Percentiles rank a stretch among this genome's conserved stretches.
Conservation (phyloP, 2,797 vertebrate genomes). For the Buceros bicornis region DNA sequence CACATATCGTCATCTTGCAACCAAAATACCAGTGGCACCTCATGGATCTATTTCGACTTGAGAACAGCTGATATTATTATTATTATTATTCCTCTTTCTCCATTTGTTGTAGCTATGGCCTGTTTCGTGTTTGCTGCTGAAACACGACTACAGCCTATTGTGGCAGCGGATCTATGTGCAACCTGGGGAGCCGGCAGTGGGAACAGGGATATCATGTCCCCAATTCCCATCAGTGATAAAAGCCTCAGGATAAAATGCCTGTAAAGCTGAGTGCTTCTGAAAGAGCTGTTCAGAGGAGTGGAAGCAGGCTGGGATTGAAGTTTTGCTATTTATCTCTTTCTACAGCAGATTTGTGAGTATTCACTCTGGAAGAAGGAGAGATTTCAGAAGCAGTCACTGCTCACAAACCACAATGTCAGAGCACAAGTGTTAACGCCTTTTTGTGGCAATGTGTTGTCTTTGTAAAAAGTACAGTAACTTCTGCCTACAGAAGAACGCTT, state of each 20-base stretch:
- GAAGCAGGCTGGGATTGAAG: slow-evolving; percentile 13
- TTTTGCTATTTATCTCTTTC: slow-evolving; percentile 25
- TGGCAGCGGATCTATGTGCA: neutral
- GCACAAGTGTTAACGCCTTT: neutral
- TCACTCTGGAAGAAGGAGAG: neutral
- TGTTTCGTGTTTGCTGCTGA: neutral
- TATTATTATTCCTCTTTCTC: neutral
- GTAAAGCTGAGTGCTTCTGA: neutral
- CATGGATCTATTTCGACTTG: neutral
- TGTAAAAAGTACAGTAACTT: neutral
- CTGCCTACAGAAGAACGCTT: neutral
- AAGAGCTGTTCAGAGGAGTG: neutral
- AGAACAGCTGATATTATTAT: neutral
- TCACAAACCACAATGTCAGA: neutral
- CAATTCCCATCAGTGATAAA: slow-evolving; percentile 10
- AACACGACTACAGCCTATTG: neutral
- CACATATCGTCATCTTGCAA: neutral
- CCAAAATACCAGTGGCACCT: neutral
- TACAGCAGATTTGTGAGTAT: neutral
- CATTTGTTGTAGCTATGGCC: neutral
- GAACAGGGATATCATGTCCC: neutral
- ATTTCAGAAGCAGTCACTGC: neutral
- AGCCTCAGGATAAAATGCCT: slow-evolving; percentile 40
- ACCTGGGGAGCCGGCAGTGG: neutral
- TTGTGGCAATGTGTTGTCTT: neutral